Evolutionary conservation across 2,113 vertebrate genomes (phyloP), one percentile per base, ranked within the genome.

Genomic region (Thalassarche chlororhynchos): DNA sequence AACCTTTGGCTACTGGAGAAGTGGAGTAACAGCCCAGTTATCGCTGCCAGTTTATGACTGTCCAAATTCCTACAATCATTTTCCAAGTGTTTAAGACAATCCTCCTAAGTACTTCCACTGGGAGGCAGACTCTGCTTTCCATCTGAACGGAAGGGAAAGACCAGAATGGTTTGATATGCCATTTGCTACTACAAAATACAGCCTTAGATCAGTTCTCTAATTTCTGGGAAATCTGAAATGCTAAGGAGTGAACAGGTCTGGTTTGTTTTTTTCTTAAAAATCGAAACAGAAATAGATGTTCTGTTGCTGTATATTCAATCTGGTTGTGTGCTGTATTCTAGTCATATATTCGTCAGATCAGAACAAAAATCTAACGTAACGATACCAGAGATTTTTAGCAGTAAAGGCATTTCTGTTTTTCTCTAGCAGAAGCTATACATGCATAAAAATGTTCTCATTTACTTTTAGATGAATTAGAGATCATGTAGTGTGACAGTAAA

Each of bases 81-180:
- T 84, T 42, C 34, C 6, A 10, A 32, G 29, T 8, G 2, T 64
- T 87, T 44, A 55, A 86, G 17, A 49, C 60, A 84, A 87, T 26
- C 0, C 3, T 72, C 65, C 32, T 11, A 36, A 65, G 52, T 31
- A 21, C 44, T 89, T 97, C 96, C 95, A 96, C 89, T 77, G 89
- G 93, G 96, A 95, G 94, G 93, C 96, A 97, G 87, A 61, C 93
- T 94, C 74, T 85, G 66, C 93, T 80, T 82, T 82, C 60, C 46
- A 49, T 46, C 8, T 10, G 2, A 84, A 61, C 10, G 7, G 19
- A 69, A 55, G 8, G 34, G 21, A 71, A 4, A 1, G 1, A 49
- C 7, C 16, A 68, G 10, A 84, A 70, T 2, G 12, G 25, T 25
- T 47, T 25, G 24, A 83, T 44, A 7, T 40, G 34, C 31, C 68